A percentile compares a stretch with the other conserved stretches of the same genome.
Conservation (phyloP, 2,113 vertebrate genomes). For the Kobus ellipsiprymnus region DNA sequence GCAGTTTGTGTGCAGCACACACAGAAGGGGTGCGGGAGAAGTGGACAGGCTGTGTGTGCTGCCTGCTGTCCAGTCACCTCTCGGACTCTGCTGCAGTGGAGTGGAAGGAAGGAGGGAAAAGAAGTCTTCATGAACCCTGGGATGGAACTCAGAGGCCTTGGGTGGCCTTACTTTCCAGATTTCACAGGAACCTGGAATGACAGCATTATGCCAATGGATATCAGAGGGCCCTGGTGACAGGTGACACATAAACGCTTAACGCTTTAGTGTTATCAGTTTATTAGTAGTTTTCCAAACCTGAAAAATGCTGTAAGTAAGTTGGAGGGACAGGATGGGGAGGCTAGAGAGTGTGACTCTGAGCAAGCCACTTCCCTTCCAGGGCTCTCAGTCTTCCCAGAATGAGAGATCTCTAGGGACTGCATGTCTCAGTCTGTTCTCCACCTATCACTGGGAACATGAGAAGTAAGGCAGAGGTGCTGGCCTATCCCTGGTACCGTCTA, state of each 20-base stretch:
- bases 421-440: neutral
- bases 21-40: neutral
- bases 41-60: neutral
- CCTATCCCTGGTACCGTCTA: neutral
- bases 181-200: neutral
- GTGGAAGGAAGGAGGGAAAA: neutral
- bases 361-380: neutral
- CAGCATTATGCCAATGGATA: neutral
- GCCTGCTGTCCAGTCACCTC: neutral
- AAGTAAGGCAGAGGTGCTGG: neutral
- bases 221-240: neutral
- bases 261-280: neutral
- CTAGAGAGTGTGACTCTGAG: neutral
- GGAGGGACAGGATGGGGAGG: neutral
- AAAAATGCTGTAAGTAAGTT: neutral
- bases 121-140: neutral
- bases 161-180: neutral
- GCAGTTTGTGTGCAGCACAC: neutral
- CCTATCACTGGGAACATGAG: neutral
- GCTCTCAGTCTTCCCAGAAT: neutral
- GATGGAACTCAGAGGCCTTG: neutral
- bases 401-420: neutral
- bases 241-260: neutral
- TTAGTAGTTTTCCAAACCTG: conserved; percentile 18
- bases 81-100: neutral